Conservation (phyloP, 2,888 invertebrate genomes). For the Odontomyia ornata region DNA sequence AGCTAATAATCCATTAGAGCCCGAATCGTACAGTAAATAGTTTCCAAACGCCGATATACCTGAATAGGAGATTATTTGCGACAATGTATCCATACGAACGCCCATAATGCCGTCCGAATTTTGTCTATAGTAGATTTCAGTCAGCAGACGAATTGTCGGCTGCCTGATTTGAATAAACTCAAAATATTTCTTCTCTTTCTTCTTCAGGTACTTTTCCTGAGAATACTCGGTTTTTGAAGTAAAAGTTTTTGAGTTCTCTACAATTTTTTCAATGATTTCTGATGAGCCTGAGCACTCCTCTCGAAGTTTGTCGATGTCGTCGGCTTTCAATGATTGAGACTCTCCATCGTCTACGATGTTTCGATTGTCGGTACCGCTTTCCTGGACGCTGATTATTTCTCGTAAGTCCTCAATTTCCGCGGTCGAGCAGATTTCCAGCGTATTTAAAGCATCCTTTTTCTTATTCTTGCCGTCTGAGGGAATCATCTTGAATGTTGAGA, state of each 20-base stretch:
- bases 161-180: slow-evolving; percentile 81
- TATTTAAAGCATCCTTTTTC: slow-evolving; percentile 62
- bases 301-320: slow-evolving; percentile 83
- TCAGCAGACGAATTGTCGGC: slow-evolving; percentile 83
- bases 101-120: slow-evolving; percentile 80
- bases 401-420: slow-evolving; percentile 67
- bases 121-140: slow-evolving; percentile 84
- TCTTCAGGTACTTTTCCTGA: slow-evolving; percentile 93
- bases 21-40: slow-evolving; percentile 87
- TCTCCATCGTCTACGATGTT: slow-evolving; percentile 76
- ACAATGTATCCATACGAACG: slow-evolving; percentile 85
- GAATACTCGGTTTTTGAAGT: slow-evolving; percentile 89
- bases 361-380: slow-evolving; percentile 83
- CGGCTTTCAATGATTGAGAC: slow-evolving; percentile 84
- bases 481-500: slow-evolving; percentile 79
- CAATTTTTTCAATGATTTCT: slow-evolving; percentile 85
- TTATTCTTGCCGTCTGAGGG: slow-evolving; percentile 67
- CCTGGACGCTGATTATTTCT: slow-evolving; percentile 71
- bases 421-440: slow-evolving; percentile 66
- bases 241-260: slow-evolving; percentile 92
- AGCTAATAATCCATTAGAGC: slow-evolving; percentile 83
- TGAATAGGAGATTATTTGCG: slow-evolving; percentile 84
- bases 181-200: slow-evolving; percentile 94
- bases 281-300: slow-evolving; percentile 79
- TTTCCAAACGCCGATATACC: slow-evolving; percentile 82